These are phyloP conservation scores for Meriones unguiculatus DNA, from an alignment of 2,113 vertebrate species.

Conservation along the genomic window DNA sequence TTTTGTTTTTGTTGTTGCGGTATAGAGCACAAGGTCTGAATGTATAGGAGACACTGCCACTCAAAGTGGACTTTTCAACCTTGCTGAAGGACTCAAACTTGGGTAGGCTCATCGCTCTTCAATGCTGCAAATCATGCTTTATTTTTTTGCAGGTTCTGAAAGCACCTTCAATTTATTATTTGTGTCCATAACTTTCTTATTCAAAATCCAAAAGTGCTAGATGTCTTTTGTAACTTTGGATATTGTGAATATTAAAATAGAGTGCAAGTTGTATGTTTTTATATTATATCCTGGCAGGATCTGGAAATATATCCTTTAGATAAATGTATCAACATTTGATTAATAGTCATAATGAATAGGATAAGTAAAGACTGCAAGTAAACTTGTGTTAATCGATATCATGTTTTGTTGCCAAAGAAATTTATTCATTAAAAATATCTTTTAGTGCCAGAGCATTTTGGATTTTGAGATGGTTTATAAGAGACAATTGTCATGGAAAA, in stretches of 20 bases:
- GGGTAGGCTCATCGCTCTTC: background rate
- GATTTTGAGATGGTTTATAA: background rate
- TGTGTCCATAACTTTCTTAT: background rate
- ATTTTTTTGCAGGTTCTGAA: background rate
- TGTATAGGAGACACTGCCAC: background rate
- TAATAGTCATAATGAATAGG: background rate
- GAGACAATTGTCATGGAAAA: background rate
- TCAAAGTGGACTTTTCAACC: background rate
- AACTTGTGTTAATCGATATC: background rate
- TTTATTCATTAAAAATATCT: background rate
- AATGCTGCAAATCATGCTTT: background rate
- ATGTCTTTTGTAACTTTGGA: background rate
- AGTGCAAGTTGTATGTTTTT: background rate
- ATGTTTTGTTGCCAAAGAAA: background rate
- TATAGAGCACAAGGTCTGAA: background rate
- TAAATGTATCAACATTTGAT: background rate
- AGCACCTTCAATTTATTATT: background rate
- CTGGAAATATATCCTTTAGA: background rate
- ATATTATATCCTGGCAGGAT: background rate
- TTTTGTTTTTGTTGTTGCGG: background rate
- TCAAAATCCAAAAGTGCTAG: background rate
- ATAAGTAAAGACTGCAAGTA: background rate
- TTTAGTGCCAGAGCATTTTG: background rate
- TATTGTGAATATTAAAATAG: constrained; percentile 42
- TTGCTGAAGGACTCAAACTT: background rate